Evolutionary conservation across 1,140 invertebrate genomes (phyloP).

Genomic region (Drosophila aff.): DNA sequence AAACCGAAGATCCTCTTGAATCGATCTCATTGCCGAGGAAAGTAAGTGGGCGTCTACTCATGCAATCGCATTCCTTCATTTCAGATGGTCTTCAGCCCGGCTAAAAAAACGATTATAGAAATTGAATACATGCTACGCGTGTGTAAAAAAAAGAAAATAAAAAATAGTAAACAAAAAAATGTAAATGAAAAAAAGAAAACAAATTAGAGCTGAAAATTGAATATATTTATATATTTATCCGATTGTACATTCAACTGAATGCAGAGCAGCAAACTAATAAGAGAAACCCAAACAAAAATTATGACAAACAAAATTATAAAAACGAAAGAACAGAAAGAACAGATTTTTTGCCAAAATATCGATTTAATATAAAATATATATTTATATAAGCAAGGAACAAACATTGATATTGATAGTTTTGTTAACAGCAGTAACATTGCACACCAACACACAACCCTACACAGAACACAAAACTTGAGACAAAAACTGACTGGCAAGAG

Average conservation of each 20-base stretch:
- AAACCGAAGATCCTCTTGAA: background rate
- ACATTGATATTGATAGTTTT: constrained; percentile 80
- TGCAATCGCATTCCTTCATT: constrained; percentile 33
- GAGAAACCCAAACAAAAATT: constrained; percentile 41
- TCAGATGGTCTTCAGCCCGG: constrained; percentile 64
- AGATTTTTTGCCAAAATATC: constrained; percentile 81
- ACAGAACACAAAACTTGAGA: constrained; percentile 70
- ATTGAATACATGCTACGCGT: constrained; percentile 39
- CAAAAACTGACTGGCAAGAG: constrained; percentile 84
- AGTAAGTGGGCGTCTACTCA: constrained; percentile 3
- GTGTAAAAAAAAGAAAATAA: constrained; percentile 59
- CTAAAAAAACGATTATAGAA: constrained; percentile 52
- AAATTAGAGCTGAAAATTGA: constrained; percentile 74
- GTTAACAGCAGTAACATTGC: constrained; percentile 61
- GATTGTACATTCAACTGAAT: constrained; percentile 65
- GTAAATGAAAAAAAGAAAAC: constrained; percentile 57
- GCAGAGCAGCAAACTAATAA: constrained; percentile 60
- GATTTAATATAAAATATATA: constrained; percentile 75
- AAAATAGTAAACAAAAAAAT: constrained; percentile 57
- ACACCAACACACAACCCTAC: constrained; percentile 59
- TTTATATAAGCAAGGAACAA: constrained; percentile 78
- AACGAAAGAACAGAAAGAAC: constrained; percentile 40
- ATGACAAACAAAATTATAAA: constrained; percentile 50
- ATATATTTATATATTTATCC: constrained; percentile 72
- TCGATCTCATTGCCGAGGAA: background rate